Evolutionary conservation across 2,113 vertebrate genomes (phyloP).

Genomic region (Peromyscus polionotus): DNA sequence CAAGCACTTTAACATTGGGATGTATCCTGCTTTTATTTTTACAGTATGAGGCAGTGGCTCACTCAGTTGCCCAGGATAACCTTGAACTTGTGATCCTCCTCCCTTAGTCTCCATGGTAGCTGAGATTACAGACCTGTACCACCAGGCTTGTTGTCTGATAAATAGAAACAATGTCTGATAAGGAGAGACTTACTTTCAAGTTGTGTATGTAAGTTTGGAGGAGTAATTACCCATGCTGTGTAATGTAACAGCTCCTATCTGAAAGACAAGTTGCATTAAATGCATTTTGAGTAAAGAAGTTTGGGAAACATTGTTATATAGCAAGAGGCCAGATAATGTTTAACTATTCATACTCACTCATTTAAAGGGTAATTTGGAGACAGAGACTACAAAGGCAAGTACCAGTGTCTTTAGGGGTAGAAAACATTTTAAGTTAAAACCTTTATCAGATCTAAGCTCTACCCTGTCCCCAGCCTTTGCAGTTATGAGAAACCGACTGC

Average conservation of each 20-base stretch:
- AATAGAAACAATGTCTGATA: neutral
- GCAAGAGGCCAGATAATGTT: neutral
- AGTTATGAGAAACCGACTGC: neutral
- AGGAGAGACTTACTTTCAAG: neutral
- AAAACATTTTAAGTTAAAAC: constrained; percentile 1
- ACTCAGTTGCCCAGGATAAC: neutral
- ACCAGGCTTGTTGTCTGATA: neutral
- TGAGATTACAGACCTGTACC: neutral
- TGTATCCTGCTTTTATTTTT: neutral
- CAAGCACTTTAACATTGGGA: neutral
- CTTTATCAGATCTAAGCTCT: neutral
- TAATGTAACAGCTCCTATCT: neutral
- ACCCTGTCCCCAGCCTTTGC: neutral
- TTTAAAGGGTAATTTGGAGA: neutral
- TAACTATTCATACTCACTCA: neutral
- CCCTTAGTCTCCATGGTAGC: neutral
- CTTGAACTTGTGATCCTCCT: neutral
- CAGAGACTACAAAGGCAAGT: neutral
- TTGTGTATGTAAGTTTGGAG: neutral
- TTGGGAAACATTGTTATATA: neutral
- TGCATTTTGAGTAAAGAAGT: neutral
- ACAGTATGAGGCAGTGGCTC: neutral
- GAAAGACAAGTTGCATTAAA: neutral
- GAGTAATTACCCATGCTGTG: neutral
- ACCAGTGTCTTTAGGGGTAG: neutral